phyloP scores from a whole-genome alignment of 2,797 vertebrate genomes.

The Mormyrops attenuatus region DNA sequence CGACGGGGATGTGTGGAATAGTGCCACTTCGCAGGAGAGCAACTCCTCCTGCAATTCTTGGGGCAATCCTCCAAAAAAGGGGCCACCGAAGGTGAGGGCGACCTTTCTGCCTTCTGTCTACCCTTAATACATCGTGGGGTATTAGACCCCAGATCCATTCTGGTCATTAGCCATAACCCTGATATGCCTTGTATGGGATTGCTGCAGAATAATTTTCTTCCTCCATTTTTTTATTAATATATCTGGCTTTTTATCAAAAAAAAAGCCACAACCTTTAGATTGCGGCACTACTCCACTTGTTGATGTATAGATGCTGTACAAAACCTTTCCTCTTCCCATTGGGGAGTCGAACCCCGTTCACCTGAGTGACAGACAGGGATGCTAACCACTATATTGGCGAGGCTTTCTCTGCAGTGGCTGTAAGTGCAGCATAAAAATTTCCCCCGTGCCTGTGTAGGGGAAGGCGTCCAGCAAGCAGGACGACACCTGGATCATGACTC shows the following conservation, averaged over 20 bases:
- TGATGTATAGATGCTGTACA: background rate
- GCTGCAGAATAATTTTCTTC: background rate
- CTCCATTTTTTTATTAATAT: background rate
- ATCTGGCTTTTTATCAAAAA: background rate
- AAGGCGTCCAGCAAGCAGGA: slow-evolving; percentile 89
- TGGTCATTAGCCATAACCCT: background rate
- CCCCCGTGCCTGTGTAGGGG: slow-evolving; percentile 53
- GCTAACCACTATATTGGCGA: background rate
- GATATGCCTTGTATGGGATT: background rate
- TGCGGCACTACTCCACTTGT: background rate
- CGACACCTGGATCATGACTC: slow-evolving; percentile 92
- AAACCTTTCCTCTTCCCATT: background rate
- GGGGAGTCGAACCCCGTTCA: background rate
- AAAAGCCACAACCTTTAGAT: background rate
- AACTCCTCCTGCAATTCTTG: slow-evolving; percentile 88
- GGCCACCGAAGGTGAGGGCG: slow-evolving; percentile 77
- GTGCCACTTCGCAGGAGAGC: slow-evolving; percentile 85
- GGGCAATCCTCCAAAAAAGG: slow-evolving; percentile 87
- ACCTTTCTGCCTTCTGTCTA: background rate
- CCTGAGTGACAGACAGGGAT: background rate
- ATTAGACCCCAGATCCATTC: background rate
- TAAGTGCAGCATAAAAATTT: background rate
- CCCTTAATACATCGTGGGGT: background rate
- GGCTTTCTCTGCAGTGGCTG: background rate
- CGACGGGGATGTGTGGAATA: slow-evolving; percentile 92